Base-by-base conservation (phyloP, 2,888 invertebrate species). In the Lacanobia wlatinum region DNA sequence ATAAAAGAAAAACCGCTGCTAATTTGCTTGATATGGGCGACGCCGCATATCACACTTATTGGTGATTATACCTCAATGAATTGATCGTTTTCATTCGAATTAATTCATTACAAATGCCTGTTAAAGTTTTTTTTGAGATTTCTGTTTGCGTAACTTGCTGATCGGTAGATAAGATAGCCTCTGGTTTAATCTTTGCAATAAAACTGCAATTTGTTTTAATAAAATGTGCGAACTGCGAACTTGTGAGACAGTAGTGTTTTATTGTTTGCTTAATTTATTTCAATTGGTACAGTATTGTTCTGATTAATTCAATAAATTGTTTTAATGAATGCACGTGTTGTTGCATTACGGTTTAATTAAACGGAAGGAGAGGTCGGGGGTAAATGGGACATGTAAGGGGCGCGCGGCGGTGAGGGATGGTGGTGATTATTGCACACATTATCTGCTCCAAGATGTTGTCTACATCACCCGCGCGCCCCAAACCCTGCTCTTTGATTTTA, bases 351-450 rank as follows among this genome's bases (percentile, higher is more conserved):
- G 87, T 89, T 90, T 94, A 93, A 94, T 94, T 94, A 93, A 94
- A 92, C 85, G 74, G 2, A 78, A 88, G 90, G 90, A 91, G 89
- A 88, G 84, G 82, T 84, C 82, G 90, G 83, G 84, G 89, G 90
- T 88, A 90, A 90, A 92, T 90, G 90, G 88, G 82, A 90, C 87
- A 90, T 90, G 90, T 91, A 90, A 91, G 89, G 88, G n/a, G n/a
- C n/a, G 87, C 84, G 87, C 83, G 85, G 87, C 89, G 84, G 91
- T 93, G 94, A 94, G 89, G 88, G 91, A 95, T 94, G 93, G 89
- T 87, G 88, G 91, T 89, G 93, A 94, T 94, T 94, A 95, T 94
- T 93, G 90, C 94, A 91, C 91, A 91, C 93, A 94, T 95, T 94
- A 93, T 91, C 92, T 91, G 80, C 89, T 86, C 89, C 84, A 85